These are phyloP conservation scores for Phrynocephalus guinanensis DNA, from an alignment of 2,797 vertebrate species.

Conservation along the genomic window DNA sequence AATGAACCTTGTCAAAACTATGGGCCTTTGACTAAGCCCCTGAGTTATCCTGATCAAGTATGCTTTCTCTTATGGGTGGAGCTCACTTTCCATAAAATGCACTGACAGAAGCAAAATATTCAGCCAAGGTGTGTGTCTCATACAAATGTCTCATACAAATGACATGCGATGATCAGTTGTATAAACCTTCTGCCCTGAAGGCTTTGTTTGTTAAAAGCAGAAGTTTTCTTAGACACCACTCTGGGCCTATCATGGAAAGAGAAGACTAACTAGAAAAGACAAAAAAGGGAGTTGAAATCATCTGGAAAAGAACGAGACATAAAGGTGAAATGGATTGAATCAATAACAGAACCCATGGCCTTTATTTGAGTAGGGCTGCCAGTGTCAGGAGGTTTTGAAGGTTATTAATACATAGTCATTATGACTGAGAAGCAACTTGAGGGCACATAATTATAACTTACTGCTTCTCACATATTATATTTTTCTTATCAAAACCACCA, in stretches of 20 bases:
- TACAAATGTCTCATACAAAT: background rate
- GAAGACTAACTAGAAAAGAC: no score
- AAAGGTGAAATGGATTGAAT: no score
- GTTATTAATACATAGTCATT: no score
- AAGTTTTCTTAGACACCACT: background rate
- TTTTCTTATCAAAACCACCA: background rate
- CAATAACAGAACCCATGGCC: no score
- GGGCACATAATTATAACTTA: no score
- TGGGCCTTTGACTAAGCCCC: background rate
- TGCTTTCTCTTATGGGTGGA: conserved; percentile 11
- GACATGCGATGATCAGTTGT: background rate
- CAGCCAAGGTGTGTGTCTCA: background rate
- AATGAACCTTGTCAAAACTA: background rate
- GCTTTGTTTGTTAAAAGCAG: background rate
- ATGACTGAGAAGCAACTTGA: no score
- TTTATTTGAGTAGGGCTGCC: no score
- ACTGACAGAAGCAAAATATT: background rate
- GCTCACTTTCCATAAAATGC: background rate
- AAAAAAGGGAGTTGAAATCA: no score
- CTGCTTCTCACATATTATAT: background rate
- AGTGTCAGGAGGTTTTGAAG: no score
- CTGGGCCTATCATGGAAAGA: no score
- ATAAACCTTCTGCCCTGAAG: background rate
- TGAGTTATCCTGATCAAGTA: background rate
- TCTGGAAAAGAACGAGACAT: no score